Evolutionary conservation across 2,113 vertebrate species (phyloP), one percentile per base, ranked within the genome.

Genomic region (Gasterosteus nipponicus): DNA sequence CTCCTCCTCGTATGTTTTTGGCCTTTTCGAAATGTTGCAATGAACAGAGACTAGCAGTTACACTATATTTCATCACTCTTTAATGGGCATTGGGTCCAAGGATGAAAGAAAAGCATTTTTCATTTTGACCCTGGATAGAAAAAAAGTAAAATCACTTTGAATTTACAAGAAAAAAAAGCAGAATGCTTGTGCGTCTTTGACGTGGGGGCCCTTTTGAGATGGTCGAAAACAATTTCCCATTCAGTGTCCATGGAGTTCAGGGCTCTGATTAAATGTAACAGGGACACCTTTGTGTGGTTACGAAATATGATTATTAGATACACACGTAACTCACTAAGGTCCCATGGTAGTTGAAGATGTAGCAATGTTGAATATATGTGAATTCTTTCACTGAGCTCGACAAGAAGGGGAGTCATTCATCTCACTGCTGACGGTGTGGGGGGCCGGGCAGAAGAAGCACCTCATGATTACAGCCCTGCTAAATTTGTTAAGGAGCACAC

Each of bases 41-140:
- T 66, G 29, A 63, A 54, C 38, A 22, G 41, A 64, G 53, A 80
- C 3, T 2, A 78, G 59, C 44, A 64, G 64, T 90, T 90, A 62
- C 87, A 60, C 73, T 78, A 71, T 74, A 76, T 90, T 92, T 89
- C 87, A 89, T 92, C 90, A 89, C 63, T 78, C 71, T 89, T 82
- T 88, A 83, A 87, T 77, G 72, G 79, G 61, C 72, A 60, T 60
- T 65, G 69, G 61, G 69, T 89, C 69, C 46, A 44, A 72, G 69
- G 61, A 69, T 78, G 68, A 78, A 78, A 81, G 68, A 85, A 73
- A 15, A 77, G 62, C 26, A 68, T 80, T 83, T 86, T 81, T 81
- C 65, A 77, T 86, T 86, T 74, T 31, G 62, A 59, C 76, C 46
- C 57, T 54, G 15, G 38, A 31, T 59, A 68, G 60, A 49, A 70